Base-by-base conservation (phyloP, 2,797 vertebrate genomes). In the Squalus acanthias region DNA sequence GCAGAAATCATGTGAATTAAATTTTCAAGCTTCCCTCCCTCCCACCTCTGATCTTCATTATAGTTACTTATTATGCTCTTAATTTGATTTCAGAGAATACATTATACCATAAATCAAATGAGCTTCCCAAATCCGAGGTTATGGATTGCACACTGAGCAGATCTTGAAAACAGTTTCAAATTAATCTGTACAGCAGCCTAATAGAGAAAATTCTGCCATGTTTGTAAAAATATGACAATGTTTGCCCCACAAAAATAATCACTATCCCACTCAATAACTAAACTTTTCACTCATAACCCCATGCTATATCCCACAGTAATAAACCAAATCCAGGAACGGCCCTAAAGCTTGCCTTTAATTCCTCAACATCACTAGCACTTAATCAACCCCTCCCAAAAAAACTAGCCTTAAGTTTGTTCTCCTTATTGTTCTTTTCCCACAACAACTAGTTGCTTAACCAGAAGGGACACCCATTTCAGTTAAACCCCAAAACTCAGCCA, bases 401-500 rank as follows among this genome's bases (percentile, higher is more conserved):
- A 69, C 17, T 69, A 46, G 8, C 89, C 17, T 69, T n/a, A 93
- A 69, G 22, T n/a, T 60, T 67, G 33, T 67, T 65, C 89, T n/a
- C n/a, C 5, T 92, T 92, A 65, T 65, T 67, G n/a, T 93, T 39
- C 65, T 26, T 69, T 93, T 69, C 91, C 63, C 20, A 93, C 7
- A 60, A 9, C 10, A 93, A 69, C 60, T 46, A 46, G 63, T 39
- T 93, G 39, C n/a, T 67, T 92, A 92, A 67, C 65, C 63, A 93
- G 91, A 39, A 67, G n/a, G 63, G 15, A 17, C n/a, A 39, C n/a
- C 91, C n/a, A 93, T 20, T 69, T 93, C 22, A 93, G 33, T 67
- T 93, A 69, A 93, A 93, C n/a, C 2, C n/a, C 65, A 46, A 93
- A 69, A 67, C n/a, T 93, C 91, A 93, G n/a, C n/a, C 91, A 93